phyloP scores from a whole-genome alignment of 1,140 invertebrate genomes.

The Pachyrhynchus sulphureomaculatus region DNA sequence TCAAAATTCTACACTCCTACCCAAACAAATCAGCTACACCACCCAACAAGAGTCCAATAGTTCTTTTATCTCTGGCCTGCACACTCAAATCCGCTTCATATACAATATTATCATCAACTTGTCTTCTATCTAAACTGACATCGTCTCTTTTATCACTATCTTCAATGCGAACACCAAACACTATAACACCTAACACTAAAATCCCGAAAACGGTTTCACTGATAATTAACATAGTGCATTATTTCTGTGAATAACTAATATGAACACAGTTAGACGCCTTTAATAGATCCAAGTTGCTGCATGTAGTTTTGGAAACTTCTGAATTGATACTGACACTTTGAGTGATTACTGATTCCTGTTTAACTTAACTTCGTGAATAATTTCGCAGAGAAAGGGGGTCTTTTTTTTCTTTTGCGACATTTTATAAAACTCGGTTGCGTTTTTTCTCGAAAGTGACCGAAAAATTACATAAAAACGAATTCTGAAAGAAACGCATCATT shows the following conservation, averaged over 20 bases:
- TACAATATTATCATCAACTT: slow-evolving; percentile 4
- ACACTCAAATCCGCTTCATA: slow-evolving; percentile 8
- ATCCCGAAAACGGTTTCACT: neutral
- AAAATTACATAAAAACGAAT: slow-evolving; percentile 27
- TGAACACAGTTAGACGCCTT: neutral
- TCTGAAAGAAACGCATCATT: slow-evolving; percentile 28
- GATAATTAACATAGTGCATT: slow-evolving; percentile 16
- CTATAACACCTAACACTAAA: slow-evolving; percentile 20
- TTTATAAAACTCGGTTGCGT: slow-evolving; percentile 16
- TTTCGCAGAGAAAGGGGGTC: slow-evolving; percentile 21
- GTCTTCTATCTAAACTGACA: neutral
- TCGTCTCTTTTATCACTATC: slow-evolving; percentile 4
- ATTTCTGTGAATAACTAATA: slow-evolving; percentile 1
- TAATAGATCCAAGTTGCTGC: neutral
- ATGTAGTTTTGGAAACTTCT: slow-evolving; percentile 11
- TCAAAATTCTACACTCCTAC: too few relatives aligned
- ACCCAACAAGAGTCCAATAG: slow-evolving; percentile 24
- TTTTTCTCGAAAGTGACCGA: slow-evolving; percentile 28
- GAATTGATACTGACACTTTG: slow-evolving; percentile 6
- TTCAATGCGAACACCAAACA: slow-evolving; percentile 8
- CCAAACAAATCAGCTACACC: slow-evolving; percentile 28
- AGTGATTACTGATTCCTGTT: neutral
- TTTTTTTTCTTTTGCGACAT: slow-evolving; percentile 27
- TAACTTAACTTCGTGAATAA: slow-evolving; percentile 4
- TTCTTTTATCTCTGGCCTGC: slow-evolving; percentile 28